These are phyloP conservation scores for Bradypodion pumilum DNA, from an alignment of 2,797 vertebrate species.

Conservation along the genomic window DNA sequence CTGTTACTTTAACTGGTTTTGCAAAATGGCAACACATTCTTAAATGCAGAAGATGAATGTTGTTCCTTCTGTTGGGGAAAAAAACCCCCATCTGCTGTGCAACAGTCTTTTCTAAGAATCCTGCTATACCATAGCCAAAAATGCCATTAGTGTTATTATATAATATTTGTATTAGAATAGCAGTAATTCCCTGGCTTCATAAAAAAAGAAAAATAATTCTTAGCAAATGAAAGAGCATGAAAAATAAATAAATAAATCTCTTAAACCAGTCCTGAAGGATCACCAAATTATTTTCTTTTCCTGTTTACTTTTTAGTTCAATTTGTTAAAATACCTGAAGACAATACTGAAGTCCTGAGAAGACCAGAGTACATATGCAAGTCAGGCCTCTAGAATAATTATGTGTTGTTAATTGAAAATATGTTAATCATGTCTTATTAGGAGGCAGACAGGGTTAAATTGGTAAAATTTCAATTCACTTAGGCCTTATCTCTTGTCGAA, in stretches of 20 bases:
- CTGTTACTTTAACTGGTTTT: background rate
- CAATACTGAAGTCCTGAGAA: slow-evolving; percentile 55
- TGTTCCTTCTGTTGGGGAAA: background rate
- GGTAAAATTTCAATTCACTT: slow-evolving; percentile 86
- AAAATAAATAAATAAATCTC: background rate
- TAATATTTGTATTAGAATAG: background rate
- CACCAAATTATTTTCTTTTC: background rate
- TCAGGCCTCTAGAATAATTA: slow-evolving; percentile 77
- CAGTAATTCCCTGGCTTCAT: background rate
- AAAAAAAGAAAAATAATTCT: background rate
- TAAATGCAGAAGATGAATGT: background rate
- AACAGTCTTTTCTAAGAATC: background rate
- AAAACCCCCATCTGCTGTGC: background rate
- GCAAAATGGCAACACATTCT: background rate
- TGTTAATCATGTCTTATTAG: slow-evolving; percentile 88
- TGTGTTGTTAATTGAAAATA: slow-evolving; percentile 85
- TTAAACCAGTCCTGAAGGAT: background rate
- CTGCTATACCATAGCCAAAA: background rate
- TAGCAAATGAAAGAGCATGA: background rate
- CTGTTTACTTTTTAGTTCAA: slow-evolving; percentile 23
- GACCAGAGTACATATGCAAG: slow-evolving; percentile 56
- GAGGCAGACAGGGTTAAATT: slow-evolving; percentile 84
- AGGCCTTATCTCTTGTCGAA: slow-evolving; percentile 85
- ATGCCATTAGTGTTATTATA: background rate
- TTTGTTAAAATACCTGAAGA: slow-evolving; percentile 62